Percentiles rank a stretch among this genome's conserved stretches.
phyloP scores from a whole-genome alignment of 2,797 vertebrate species.

The Cyprinodon diabolis region DNA sequence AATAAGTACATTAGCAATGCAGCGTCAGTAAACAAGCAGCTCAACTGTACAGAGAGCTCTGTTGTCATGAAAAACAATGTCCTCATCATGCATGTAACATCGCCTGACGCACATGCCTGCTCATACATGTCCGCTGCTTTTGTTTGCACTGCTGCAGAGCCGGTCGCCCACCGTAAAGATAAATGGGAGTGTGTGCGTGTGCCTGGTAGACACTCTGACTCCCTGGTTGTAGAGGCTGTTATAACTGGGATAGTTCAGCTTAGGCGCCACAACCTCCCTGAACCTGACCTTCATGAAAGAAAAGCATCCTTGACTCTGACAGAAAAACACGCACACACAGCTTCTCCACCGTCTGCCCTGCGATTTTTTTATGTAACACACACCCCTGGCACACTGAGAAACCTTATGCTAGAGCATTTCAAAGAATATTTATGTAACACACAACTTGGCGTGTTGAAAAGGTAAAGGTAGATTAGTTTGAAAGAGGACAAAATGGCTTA shows the following conservation, averaged over 20 bases:
- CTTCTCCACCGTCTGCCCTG: slow-evolving; percentile 60
- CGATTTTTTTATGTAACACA: slow-evolving; percentile 75
- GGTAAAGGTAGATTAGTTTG: slow-evolving; percentile 69
- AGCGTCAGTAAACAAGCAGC: slow-evolving; percentile 61
- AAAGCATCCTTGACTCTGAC: slow-evolving; percentile 71
- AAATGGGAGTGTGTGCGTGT: slow-evolving; percentile 24
- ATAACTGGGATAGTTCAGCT: slow-evolving; percentile 69
- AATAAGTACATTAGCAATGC: slow-evolving; percentile 68
- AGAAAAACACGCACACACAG: slow-evolving; percentile 29
- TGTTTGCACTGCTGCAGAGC: slow-evolving; percentile 48
- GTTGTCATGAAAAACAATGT: slow-evolving; percentile 57
- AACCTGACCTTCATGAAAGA: slow-evolving; percentile 69
- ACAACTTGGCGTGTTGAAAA: slow-evolving; percentile 67
- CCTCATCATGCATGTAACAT: slow-evolving; percentile 45
- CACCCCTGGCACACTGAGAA: slow-evolving; percentile 66
- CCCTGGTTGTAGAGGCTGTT: slow-evolving; percentile 65
- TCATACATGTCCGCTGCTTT: slow-evolving; percentile 28
- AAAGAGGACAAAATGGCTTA: slow-evolving; percentile 76
- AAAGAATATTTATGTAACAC: slow-evolving; percentile 74
- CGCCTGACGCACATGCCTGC: slow-evolving; percentile 15
- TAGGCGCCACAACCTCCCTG: slow-evolving; percentile 65
- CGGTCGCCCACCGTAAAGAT: slow-evolving; percentile 47
- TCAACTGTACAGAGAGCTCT: slow-evolving; percentile 48
- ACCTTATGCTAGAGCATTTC: slow-evolving; percentile 54
- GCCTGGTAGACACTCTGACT: slow-evolving; percentile 47